These are phyloP conservation scores for Temnothorax nylanderi DNA, from an alignment of 1,140 invertebrate genomes.

Conservation along the genomic window DNA sequence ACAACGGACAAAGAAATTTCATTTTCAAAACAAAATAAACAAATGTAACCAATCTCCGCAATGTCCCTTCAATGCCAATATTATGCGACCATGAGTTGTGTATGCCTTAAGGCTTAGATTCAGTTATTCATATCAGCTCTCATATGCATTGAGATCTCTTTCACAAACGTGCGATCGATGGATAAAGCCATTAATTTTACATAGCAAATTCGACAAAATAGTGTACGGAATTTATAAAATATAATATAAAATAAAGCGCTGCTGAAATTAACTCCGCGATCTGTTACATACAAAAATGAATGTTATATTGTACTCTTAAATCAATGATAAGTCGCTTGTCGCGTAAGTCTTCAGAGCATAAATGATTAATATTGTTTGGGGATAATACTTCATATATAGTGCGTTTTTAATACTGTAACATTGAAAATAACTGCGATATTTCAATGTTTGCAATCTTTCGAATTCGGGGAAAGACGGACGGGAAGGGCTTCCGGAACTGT, in stretches of 20 bases:
- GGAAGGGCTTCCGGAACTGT: neutral
- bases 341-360: neutral
- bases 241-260: neutral
- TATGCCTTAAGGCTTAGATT: too few species aligned
- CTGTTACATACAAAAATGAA: neutral
- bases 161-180: neutral
- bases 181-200: slow-evolving; percentile 18
- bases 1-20: too few species aligned
- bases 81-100: too few species aligned
- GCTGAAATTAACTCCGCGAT: neutral
- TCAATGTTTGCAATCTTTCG: neutral
- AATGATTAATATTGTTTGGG: neutral
- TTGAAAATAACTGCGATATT: slow-evolving; percentile 2
- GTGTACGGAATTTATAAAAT: neutral
- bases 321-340: neutral
- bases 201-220: slow-evolving; percentile 27
- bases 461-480: neutral
- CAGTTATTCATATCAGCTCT: too few species aligned
- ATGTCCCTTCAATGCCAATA: too few species aligned
- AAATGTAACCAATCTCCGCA: too few species aligned
- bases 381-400: neutral
- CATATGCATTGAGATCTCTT: neutral
- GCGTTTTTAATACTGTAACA: neutral
- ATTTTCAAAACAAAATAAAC: too few species aligned
- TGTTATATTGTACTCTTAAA: neutral